Percentiles rank a stretch among this genome's conserved stretches.
phyloP scores from a whole-genome alignment of 2,113 vertebrate species.

The Circaetus cinerascens region DNA sequence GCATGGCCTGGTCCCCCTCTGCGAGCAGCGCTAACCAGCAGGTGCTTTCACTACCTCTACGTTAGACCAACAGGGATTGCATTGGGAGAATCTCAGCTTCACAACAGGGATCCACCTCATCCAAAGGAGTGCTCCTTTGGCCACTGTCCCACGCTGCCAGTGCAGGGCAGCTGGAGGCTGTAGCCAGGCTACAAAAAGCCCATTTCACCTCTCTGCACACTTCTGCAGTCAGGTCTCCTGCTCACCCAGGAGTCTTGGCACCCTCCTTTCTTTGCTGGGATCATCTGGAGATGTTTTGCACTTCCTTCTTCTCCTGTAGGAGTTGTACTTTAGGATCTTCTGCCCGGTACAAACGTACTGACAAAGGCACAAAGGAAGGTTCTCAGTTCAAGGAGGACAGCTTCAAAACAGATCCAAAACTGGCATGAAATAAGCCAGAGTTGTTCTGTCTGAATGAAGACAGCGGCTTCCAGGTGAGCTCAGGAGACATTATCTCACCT shows the following conservation, averaged over 20 bases:
- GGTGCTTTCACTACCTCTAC: not conserved
- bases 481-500: not conserved
- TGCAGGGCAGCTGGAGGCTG: not conserved
- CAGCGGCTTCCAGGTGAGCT: not conserved
- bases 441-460: not conserved
- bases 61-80: rapidly evolving
- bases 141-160: rapidly evolving
- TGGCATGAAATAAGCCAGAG: not conserved
- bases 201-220: rapidly evolving
- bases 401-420: not conserved
- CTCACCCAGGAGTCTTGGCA: not conserved
- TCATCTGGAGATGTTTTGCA: not conserved
- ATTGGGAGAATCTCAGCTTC: too few species aligned
- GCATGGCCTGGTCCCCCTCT: not conserved
- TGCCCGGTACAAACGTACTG: not conserved
- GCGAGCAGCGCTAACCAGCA: rapidly evolving
- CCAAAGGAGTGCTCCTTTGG: not conserved
- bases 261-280: not conserved
- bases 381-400: not conserved
- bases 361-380: not conserved
- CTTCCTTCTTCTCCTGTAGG: not conserved
- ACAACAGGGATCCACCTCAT: rapidly evolving
- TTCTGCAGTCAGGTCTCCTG: rapidly evolving
- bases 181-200: rapidly evolving
- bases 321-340: not conserved